Conservation (phyloP, 1,140 invertebrate species). For the Tetragonula clypearis region DNA sequence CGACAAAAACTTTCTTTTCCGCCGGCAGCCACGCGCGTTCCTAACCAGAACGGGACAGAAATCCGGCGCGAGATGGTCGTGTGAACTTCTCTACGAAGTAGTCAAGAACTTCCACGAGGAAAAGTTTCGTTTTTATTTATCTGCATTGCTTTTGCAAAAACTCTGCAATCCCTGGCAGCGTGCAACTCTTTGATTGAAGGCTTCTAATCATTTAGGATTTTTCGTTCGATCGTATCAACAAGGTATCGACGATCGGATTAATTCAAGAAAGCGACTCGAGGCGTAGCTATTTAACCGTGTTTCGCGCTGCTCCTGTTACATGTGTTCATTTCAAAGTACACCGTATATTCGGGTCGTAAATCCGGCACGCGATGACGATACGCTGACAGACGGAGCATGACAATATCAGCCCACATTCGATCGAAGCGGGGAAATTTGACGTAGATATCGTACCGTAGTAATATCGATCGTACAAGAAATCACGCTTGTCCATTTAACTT, state of each 20-base stretch:
- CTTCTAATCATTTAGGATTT: background rate
- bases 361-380: conserved; percentile 45
- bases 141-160: background rate
- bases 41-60: conserved; percentile 31
- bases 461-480: background rate
- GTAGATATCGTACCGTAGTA: conserved; percentile 5
- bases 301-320: conserved; percentile 14
- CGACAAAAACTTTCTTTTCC: conserved; percentile 58
- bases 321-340: conserved; percentile 12
- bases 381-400: conserved; percentile 42
- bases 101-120: background rate
- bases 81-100: conserved; percentile 1
- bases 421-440: conserved; percentile 42
- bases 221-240: background rate
- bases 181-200: background rate
- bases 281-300: conserved; percentile 26
- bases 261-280: conserved; percentile 49
- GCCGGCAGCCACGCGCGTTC: conserved; percentile 15
- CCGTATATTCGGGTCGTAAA: conserved; percentile 17
- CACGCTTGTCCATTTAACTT: background rate
- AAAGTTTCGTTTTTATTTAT: background rate
- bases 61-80: conserved; percentile 14
- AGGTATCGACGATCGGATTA: conserved; percentile 1
- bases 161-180: background rate
- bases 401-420: conserved; percentile 59